Conservation (phyloP, 30 jellyfish, hydroid and myxozoan species). For the Calvadosia cruxmelitensis region DNA sequence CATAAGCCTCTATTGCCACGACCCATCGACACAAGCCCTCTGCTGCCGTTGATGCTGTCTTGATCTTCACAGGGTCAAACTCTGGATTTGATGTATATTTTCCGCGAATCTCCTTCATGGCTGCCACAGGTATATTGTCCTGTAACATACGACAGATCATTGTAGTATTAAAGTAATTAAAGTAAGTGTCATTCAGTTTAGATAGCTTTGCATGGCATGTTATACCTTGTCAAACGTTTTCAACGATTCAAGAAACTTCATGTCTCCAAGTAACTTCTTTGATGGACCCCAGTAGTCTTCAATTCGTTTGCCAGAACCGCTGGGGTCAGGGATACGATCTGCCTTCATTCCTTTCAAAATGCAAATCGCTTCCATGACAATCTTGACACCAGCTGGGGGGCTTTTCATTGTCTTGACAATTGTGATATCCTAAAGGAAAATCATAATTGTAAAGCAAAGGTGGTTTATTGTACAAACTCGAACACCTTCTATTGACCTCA, state of each 20-base stretch:
- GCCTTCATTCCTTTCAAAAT: constrained; percentile 83
- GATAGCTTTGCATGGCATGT: not conserved
- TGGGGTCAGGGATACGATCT: constrained; percentile 91
- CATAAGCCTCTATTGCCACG: constrained; percentile 97
- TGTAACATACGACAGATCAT: constrained; percentile 2
- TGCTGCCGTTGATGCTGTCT: constrained; percentile 93
- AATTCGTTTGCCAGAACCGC: constrained; percentile 88
- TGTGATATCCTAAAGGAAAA: constrained; percentile 62
- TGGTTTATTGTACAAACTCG: not conserved
- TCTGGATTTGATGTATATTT: constrained; percentile 82
- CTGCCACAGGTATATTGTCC: constrained; percentile 85
- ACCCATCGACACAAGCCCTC: constrained; percentile 99
- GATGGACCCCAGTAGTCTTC: constrained; percentile 99
- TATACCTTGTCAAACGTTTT: constrained; percentile 85
- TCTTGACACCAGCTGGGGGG: constrained; percentile 91
- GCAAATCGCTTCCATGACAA: constrained; percentile 98
- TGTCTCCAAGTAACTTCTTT: constrained; percentile 83
- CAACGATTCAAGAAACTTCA: constrained; percentile 87
- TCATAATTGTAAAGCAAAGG: not conserved
- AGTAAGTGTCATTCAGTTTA: not conserved
- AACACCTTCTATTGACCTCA: not conserved
- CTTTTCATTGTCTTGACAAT: constrained; percentile 88
- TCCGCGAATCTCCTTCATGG: constrained; percentile 64
- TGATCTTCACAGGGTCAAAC: constrained; percentile 85
- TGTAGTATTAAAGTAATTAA: not conserved